Conservation (phyloP, 2,797 vertebrate species). For the Lutjanus campechanus region DNA sequence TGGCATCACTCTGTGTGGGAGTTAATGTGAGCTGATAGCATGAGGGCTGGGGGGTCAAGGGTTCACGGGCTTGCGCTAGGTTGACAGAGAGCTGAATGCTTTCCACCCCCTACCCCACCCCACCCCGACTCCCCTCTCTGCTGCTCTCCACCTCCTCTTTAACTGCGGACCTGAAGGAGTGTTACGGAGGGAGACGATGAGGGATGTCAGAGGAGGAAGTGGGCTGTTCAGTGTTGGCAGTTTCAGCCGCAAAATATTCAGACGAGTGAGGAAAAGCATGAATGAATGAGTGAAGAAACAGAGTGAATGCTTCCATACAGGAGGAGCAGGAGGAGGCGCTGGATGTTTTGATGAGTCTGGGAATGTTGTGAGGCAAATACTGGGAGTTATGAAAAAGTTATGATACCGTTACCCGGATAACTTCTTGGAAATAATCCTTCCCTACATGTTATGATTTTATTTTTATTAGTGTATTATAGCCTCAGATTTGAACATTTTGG, state of each 20-base stretch:
- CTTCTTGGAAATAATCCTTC: too few species aligned
- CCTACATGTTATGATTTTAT: too few species aligned
- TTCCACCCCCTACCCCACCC: constrained; percentile 33
- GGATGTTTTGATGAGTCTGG: constrained; percentile 1
- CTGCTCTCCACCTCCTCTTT: constrained; percentile 53
- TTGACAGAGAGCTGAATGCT: constrained; percentile 91
- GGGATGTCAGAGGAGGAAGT: constrained; percentile 59
- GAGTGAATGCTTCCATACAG: not conserved
- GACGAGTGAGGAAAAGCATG: constrained; percentile 23
- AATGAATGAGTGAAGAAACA: not conserved
- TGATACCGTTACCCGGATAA: too few species aligned
- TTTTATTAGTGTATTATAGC: too few species aligned
- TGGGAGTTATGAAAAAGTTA: not conserved
- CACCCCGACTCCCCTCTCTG: constrained; percentile 20
- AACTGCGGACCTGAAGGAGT: constrained; percentile 58
- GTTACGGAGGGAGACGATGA: constrained; percentile 56
- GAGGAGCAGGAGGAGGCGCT: not conserved
- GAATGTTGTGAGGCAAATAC: not conserved
- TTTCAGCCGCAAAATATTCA: constrained; percentile 50
- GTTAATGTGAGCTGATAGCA: constrained; percentile 93
- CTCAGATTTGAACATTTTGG: too few species aligned
- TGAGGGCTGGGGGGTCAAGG: constrained; percentile 87
- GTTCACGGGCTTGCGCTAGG: constrained; percentile 83
- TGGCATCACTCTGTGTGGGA: constrained; percentile 87
- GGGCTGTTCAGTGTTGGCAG: constrained; percentile 73